Percentiles rank a stretch among this genome's conserved stretches.
Evolutionary conservation across 2,113 vertebrate genomes (phyloP).

Genomic region (Pteruthius melanotis): DNA sequence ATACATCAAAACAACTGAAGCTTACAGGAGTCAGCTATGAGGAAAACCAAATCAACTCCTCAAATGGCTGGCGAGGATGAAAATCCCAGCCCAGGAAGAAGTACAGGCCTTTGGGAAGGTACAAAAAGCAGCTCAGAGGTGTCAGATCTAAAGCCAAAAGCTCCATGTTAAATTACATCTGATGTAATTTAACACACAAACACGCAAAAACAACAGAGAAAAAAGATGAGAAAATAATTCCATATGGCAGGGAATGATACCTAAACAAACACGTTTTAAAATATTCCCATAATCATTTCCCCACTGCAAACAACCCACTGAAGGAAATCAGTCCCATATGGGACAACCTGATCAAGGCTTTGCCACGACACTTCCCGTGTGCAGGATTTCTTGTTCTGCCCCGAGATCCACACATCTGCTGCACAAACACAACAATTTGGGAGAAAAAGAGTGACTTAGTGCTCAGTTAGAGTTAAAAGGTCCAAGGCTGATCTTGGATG

Average conservation of each 20-base stretch:
- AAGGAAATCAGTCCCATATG: neutral
- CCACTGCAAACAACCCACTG: neutral
- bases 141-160: constrained; percentile 27
- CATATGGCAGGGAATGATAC: neutral
- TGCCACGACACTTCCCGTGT: fast-evolving
- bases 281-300: neutral
- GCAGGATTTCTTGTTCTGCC: neutral
- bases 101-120: neutral
- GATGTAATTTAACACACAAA: neutral
- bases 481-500: neutral
- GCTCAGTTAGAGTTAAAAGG: neutral
- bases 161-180: neutral
- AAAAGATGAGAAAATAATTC: neutral
- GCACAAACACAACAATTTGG: neutral
- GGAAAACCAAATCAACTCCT: neutral
- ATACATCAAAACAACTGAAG: neutral
- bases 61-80: neutral
- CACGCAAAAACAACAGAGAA: neutral
- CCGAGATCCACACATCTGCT: neutral
- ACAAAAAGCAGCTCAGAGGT: neutral
- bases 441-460: neutral
- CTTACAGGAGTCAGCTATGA: neutral
- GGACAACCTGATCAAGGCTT: neutral
- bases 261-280: neutral
- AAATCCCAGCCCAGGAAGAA: neutral